These are phyloP conservation scores for Venustoraphidia nigricollis DNA, from an alignment of 2,888 invertebrate species.

Conservation along the genomic window DNA sequence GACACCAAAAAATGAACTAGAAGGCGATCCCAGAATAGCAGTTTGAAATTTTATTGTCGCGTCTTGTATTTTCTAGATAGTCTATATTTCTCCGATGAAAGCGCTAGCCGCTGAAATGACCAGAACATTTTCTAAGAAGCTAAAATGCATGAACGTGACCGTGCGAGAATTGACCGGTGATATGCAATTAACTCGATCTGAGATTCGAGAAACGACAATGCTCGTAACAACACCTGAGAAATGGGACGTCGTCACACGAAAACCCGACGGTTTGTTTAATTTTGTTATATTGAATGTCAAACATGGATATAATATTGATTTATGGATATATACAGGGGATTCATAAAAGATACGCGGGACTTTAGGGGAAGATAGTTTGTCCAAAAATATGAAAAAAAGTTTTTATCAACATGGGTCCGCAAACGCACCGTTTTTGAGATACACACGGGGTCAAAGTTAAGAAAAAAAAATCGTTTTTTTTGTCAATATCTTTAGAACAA, in stretches of 20 bases:
- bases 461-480: too few relatives aligned
- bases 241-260: slow-evolving; percentile 98
- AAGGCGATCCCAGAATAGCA: too few relatives aligned
- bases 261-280: slow-evolving; percentile 50
- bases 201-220: slow-evolving; percentile 93
- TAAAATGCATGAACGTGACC: slow-evolving; percentile 58
- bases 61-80: slow-evolving; percentile 44
- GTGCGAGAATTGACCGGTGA: slow-evolving; percentile 95
- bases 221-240: slow-evolving; percentile 98
- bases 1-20: too few relatives aligned
- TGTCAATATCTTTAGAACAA: too few relatives aligned
- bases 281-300: background rate
- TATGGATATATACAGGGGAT: too few relatives aligned
- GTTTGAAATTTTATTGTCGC: background rate
- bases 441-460: too few relatives aligned
- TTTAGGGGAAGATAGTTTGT: too few relatives aligned
- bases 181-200: slow-evolving; percentile 89
- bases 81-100: slow-evolving; percentile 99
- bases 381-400: too few relatives aligned
- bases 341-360: too few relatives aligned
- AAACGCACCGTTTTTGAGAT: too few relatives aligned
- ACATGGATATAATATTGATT: too few relatives aligned
- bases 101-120: slow-evolving; percentile 99
- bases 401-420: too few relatives aligned
- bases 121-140: slow-evolving; percentile 70